Evolutionary conservation across 2,888 invertebrate genomes (phyloP).

Genomic region (Diplazon laetatorius): DNA sequence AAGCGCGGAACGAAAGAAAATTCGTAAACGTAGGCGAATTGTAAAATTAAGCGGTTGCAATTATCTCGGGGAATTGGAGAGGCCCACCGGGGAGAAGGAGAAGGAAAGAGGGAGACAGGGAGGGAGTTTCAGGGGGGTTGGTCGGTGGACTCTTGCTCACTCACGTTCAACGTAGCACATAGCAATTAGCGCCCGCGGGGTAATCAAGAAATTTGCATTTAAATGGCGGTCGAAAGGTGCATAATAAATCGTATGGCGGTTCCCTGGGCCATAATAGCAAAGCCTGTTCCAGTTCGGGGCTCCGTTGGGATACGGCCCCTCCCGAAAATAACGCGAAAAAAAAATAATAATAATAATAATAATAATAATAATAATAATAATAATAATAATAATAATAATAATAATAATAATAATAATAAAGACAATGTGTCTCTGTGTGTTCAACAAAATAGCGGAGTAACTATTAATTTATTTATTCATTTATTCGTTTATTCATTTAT

Average conservation of each 20-base stretch:
- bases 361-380: too few species aligned
- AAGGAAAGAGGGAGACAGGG: too few species aligned
- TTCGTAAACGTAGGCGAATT: conserved; percentile 42
- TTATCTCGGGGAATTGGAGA: conserved; percentile 56
- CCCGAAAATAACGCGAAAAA: not conserved
- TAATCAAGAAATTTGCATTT: conserved; percentile 81
- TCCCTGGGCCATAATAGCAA: conserved; percentile 54
- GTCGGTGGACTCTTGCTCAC: conserved; percentile 52
- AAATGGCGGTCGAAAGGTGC: conserved; percentile 78
- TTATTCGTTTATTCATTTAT: too few species aligned
- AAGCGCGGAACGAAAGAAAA: conserved; percentile 31
- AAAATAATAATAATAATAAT: too few species aligned
- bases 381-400: too few species aligned
- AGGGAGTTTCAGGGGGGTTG: conserved; percentile 33
- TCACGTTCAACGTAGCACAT: conserved; percentile 68
- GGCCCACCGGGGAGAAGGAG: conserved; percentile 52
- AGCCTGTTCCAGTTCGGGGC: conserved; percentile 47
- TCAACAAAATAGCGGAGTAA: too few species aligned
- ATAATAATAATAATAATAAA: too few species aligned
- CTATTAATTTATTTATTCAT: too few species aligned
- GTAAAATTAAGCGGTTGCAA: conserved; percentile 57
- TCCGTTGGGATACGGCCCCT: conserved; percentile 9
- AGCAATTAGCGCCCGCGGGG: conserved; percentile 77
- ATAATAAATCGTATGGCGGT: conserved; percentile 75
- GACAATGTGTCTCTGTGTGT: too few species aligned